These are phyloP conservation scores for Trichonephila inaurata DNA, from an alignment of 1,140 invertebrate genomes.

Conservation along the genomic window DNA sequence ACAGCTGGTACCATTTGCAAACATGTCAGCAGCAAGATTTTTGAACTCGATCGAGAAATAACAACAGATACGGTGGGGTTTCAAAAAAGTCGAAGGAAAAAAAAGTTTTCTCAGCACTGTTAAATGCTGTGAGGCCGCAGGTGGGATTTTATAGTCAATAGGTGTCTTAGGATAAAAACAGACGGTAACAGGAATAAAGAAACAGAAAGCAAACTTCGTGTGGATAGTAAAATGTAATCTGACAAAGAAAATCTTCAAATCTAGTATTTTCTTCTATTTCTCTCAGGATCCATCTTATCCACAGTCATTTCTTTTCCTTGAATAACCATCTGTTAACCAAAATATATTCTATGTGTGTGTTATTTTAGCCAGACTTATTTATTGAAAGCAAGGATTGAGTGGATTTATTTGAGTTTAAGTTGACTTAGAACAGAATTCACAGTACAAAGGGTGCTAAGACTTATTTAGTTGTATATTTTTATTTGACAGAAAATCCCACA, in stretches of 20 bases:
- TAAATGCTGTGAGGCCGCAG: constrained; percentile 22
- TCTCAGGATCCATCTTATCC: too few relatives aligned
- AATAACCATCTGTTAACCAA: too few relatives aligned
- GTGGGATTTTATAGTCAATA: constrained; percentile 42
- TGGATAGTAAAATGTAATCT: not conserved
- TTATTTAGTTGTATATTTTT: too few relatives aligned
- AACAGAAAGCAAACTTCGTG: not conserved
- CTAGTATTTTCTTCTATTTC: not conserved
- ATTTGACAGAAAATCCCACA: too few relatives aligned
- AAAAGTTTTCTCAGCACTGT: not conserved
- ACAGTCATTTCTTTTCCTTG: too few relatives aligned
- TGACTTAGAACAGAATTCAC: too few relatives aligned
- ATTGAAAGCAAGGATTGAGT: too few relatives aligned
- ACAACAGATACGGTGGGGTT: constrained; percentile 1
- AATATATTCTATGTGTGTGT: too few relatives aligned
- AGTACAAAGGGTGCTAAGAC: too few relatives aligned
- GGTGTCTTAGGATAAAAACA: not conserved
- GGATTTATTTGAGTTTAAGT: too few relatives aligned
- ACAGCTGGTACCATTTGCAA: not conserved
- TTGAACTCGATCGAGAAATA: constrained; percentile 5
- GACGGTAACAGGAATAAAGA: too few relatives aligned
- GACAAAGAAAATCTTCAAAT: not conserved
- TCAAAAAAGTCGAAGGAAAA: not conserved
- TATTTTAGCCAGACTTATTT: too few relatives aligned
- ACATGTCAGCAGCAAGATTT: not conserved